Base-by-base conservation (phyloP, 2,113 vertebrate genomes). In the Oenanthe oenanthe region DNA sequence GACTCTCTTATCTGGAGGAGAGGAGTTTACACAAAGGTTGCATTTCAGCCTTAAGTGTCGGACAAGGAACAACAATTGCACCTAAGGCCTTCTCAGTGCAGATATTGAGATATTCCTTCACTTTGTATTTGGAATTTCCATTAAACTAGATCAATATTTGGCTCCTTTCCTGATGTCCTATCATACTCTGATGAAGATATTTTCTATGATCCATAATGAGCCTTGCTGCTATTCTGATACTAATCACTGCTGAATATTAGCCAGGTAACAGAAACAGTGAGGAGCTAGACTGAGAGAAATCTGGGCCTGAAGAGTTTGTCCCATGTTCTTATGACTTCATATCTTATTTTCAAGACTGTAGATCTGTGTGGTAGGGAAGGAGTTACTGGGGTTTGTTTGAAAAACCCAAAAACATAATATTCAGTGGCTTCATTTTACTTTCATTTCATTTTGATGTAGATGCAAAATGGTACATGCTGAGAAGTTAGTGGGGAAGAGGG, bases 61-160 rank as follows among this genome's bases (percentile, higher is more conserved):
- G 19, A 42, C 10, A 43, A 17, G 21, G 21, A 51, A 22, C 60
- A 71, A 6, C 54, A 57, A 1, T 58, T 1, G 0, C 10, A 38
- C 32, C 38, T 8, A 17, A 62, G 45, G 12, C 1, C 3, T 67
- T 75, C 73, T 56, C 26, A 54, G 10, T 73, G 75, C 28, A 70
- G 45, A 9, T 88, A 32, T 38, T 70, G 63, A 78, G 48, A 57
- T 48, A 4, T 78, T 85, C 34, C 34, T 88, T 34, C 5, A 57
- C 17, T 0, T 6, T 51, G 60, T 48, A 54, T 54, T 62, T 56
- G 28, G 48, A 45, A 62, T 70, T 87, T 32, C 61, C 40, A 17
- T 85, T 88, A 61, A 78, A 73, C 80, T 28, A 71, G 36, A 78
- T 95, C 95, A 81, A 90, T 95, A 84, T 21, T 72, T 90, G 93